Evolutionary conservation across 2,888 invertebrate species (phyloP), one percentile per base, ranked within the genome.

Genomic region (Mallateleia sp.): DNA sequence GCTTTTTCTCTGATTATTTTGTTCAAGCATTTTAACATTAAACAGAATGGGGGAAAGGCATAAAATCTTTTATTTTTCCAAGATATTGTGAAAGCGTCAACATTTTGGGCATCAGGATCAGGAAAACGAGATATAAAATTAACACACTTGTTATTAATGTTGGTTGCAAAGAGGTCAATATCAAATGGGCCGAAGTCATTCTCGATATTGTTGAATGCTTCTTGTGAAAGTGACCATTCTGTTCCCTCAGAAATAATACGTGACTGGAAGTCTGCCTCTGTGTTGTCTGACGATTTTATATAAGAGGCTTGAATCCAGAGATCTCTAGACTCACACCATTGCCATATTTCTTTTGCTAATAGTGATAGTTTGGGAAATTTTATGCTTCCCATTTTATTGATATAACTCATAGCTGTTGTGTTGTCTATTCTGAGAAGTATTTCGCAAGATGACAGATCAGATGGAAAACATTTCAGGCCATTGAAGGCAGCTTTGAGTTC

Each of bases 1-100:
- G 69, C 54, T n/a, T 69, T 38, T 18, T 69, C 69, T 66, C 38
- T 0, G 32, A 62, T 28, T 32, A 69, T 52, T 67, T 89, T 91
- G n/a, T 54, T 38, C 34, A 89, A 56, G 6, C 81, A 86, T 45
- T 60, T 75, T 52, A 88, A 54, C 34, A 88, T 84, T 28, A 75
- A 14, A 85, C 89, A 8, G 88, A 67, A 67, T 2, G 54, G 88
- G 1, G 87, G 89, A 22, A 90, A 91, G 0, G 88, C 88, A 28
- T 89, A 89, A 56, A 88, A 89, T 67, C 79, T 78, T 0, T 8
- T 62, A 18, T 32, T 8, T 14, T n/a, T 28, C 87, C 87, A 91
- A 15, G 89, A 80, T 0, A 90, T 24, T 0, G 87, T 85, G 1
- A 87, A 38, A 6, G 88, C 71, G 32, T 74, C 74, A 5, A 34